Base-by-base conservation (phyloP, 2,888 invertebrate species). In the Scrobipalpa costella region DNA sequence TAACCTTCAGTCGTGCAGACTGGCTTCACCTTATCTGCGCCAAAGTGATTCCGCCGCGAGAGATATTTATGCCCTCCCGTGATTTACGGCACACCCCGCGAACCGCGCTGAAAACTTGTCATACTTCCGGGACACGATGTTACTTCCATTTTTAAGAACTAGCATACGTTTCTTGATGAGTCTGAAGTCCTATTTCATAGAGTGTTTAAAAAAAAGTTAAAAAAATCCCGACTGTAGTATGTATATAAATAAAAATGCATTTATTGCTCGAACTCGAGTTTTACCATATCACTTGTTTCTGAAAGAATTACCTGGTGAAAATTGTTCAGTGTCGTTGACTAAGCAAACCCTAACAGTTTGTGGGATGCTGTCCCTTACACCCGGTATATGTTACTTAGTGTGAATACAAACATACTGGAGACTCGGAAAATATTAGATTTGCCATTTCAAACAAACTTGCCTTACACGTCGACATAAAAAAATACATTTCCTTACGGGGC, bases 401-500 rank as follows among this genome's bases (percentile, higher is more conserved):
- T 38, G 38, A 27, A 27, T 27, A 27, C 27, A 27, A 27, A 27
- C 27, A 27, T 27, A 27, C 27, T 27, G 2, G 13, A 13, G 21
- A 13, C 13, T 52, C 9, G 19, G 7, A 64, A 61, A 57, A 52
- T n/a, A 19, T 36, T 55, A 61, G 57, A 62, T 57, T 65, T 63
- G 61, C 64, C 33, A 57, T 40, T 66, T 65, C 72, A 73, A 74
- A 76, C 76, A 77, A 73, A 73, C 68, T 71, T 69, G 11, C 69
- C 73, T 68, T 67, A 70, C 76, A 74, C 77, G 75, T 70, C 69
- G 64, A 77, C 78, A 33, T 49, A 83, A 88, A 86, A 88, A 85
- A 87, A 88, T 76, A 78, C 81, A 85, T 88, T 86, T 85, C 83
- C 84, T 79, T 77, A 79, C 79, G 77, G 80, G 76, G 82, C 77